Evolutionary conservation across 2,113 vertebrate species (phyloP), one percentile per base, ranked within the genome.

Genomic region (Pangasianodon gigas): DNA sequence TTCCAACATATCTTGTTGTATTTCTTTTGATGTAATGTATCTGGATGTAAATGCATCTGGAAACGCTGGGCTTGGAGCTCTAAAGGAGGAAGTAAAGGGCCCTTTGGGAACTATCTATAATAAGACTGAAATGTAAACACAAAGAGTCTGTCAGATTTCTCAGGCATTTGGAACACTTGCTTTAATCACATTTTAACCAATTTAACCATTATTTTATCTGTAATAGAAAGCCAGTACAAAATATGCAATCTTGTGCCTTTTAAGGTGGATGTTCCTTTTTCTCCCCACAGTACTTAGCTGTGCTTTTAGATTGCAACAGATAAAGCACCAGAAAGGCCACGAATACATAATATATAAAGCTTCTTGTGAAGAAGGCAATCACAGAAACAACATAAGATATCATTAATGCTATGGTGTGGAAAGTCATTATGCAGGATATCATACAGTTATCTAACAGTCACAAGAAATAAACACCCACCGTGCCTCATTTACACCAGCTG

Each of bases 401-500:
- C 8, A 26, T 65, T 52, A 52, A 67, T 54, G n/a, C 44, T 46
- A 77, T 44, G 52, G n/a, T 65, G 83, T 44, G 29, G n/a, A 56
- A 51, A 46, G 19, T 62, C 29, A 74, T 84, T 52, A 41, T 81
- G 18, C 52, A 74, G 5, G 67, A 75, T 62, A 56, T 74, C 51
- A 89, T 56, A 75, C 54, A 24, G 41, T 41, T 77, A 77, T 84
- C 75, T 81, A 71, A 71, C 82, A 62, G 29, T 29, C 13, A 41
- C 32, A 48, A 62, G 37, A 87, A 88, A 84, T 29, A 71, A 89
- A 84, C 62, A 84, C 37, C 41, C 21, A 29, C 18, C 29, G n/a
- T 41, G 77, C 18, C n/a, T 85, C n/a, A 89, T 65, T 89, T 89
- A 37, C 46, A 89, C 44, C 44, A 60, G 41, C 65, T 85, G 29